Evolutionary conservation across 2,888 invertebrate genomes (phyloP), one percentile per base, ranked within the genome.

Genomic region (Amiota communis): DNA sequence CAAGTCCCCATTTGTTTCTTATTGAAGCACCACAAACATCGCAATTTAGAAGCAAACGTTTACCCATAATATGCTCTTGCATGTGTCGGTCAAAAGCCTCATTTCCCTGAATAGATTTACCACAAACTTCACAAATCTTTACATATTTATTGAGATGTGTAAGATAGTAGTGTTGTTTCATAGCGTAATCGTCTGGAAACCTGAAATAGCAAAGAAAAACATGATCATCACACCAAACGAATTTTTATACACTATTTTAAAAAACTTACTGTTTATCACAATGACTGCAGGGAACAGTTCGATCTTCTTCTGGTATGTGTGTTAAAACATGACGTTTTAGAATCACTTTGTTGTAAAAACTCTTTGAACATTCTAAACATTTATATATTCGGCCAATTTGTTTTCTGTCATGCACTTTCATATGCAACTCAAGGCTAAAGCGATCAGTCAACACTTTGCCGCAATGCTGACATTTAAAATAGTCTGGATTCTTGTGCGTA

Each of bases 51-150:
- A 77, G 70, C 20, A 85, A 79, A 17, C 80, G 81, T 12, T 82
- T 78, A 0, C 81, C 81, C 0, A 87, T 87, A n/a, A 84, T 78
- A 73, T 89, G 89, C 63, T 88, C 87, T 63, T 84, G 77, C 82
- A 87, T 86, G 76, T 89, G 89, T 0, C 86, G 81, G 53, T 77
- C 83, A 71, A 88, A 81, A 46, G 85, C 85, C 20, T 85, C 86
- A 0, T 84, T 80, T 0, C 87, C 86, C 0, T 86, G 79, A 57
- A 89, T 81, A 0, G 86, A 83, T 75, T 88, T 88, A 1, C 89
- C 89, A 15, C 89, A 89, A 36, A 88, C 85, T 53, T 88, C 87
- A 75, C 89, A 89, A 13, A 88, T 83, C 77, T 87, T 88, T 12
- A 84, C 85, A 65, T 87, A 88, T 11, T 81, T 81, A 67, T 88